These are phyloP conservation scores for Neodontobutis hainanensis DNA, from an alignment of 2,113 vertebrate species.

Conservation along the genomic window DNA sequence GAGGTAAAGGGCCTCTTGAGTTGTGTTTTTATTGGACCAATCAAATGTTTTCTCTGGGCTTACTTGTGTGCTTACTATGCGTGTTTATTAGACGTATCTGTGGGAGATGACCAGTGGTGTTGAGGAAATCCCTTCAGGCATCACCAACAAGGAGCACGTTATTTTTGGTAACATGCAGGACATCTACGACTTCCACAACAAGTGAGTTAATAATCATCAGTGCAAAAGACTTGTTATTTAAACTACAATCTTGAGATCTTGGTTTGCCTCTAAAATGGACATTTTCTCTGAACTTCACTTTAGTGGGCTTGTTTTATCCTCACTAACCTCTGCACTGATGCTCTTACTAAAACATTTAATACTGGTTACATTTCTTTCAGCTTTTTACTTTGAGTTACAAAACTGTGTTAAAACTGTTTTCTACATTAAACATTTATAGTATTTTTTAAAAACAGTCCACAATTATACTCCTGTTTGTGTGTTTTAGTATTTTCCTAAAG, in stretches of 20 bases:
- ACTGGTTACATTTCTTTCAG: no score
- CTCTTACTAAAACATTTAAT: no score
- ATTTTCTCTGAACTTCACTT: no score
- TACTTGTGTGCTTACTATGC: neutral
- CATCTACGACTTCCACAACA: constrained; percentile 98
- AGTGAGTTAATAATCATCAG: constrained; percentile 73
- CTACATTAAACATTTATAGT: no score
- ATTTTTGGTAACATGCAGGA: constrained; percentile 99
- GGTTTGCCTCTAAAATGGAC: no score
- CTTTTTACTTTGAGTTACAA: no score
- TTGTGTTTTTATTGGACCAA: neutral
- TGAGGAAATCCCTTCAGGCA: constrained; percentile 92
- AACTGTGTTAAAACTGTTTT: no score
- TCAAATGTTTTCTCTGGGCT: neutral
- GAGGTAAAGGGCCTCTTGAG: constrained; percentile 78
- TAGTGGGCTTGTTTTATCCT: no score
- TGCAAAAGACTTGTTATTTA: neutral
- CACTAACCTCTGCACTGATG: no score
- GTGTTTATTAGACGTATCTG: constrained; percentile 87
- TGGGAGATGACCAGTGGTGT: constrained; percentile 97
- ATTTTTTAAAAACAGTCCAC: no score
- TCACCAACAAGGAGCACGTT: constrained; percentile 92
- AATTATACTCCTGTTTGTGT: neutral
- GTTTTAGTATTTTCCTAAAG: constrained; percentile 93
- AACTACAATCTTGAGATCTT: neutral